These are phyloP conservation scores for Ifrita kowaldi DNA, from an alignment of 2,113 vertebrate genomes.

Conservation along the genomic window DNA sequence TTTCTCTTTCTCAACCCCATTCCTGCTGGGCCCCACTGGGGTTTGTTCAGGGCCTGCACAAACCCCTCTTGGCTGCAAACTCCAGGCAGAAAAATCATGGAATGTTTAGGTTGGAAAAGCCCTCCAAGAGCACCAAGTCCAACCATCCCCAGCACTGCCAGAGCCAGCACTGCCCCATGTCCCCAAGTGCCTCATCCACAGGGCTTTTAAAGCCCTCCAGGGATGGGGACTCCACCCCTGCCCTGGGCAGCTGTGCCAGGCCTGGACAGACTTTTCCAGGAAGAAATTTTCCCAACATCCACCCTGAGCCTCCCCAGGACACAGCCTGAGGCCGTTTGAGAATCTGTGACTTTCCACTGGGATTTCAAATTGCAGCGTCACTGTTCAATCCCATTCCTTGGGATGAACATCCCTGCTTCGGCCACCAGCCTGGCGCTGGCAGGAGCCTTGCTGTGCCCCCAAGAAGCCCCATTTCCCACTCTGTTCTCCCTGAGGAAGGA, in stretches of 20 bases:
- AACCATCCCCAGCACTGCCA: not conserved
- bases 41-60: not conserved
- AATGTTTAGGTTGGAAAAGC: not conserved
- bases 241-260: not conserved
- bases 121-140: not conserved
- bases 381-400: accelerated
- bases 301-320: not conserved
- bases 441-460: not conserved
- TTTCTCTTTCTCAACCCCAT: not conserved
- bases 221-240: not conserved
- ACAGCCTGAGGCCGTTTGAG: not conserved
- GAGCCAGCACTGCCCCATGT: too few relatives aligned
- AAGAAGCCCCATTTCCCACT: not conserved
- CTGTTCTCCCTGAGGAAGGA: not conserved
- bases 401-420: not conserved
- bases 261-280: not conserved
- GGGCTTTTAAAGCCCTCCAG: accelerated
- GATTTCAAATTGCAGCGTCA: accelerated
- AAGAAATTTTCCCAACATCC: not conserved
- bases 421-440: not conserved
- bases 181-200: not conserved
- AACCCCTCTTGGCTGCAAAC: not conserved
- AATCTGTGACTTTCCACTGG: not conserved
- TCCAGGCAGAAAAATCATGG: not conserved
- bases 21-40: not conserved